Base-by-base conservation (phyloP, 2,113 vertebrate genomes). In the Nanorana parkeri region DNA sequence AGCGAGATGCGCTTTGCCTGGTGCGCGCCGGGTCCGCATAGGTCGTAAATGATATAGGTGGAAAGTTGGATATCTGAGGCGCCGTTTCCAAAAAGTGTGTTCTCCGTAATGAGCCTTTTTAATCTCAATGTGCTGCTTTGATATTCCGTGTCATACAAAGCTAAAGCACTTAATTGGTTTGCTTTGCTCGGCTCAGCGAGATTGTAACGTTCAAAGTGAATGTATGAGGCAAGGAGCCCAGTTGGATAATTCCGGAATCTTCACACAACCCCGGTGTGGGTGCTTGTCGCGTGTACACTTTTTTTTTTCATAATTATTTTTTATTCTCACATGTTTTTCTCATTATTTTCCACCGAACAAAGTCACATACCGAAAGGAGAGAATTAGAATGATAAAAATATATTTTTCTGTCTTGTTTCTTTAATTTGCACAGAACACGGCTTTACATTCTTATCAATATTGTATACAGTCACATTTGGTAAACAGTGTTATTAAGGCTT, bases 91-190 rank as follows among this genome's bases (percentile, higher is more conserved):
- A 80, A 28, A 71, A 71, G 19, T 17, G 21, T 61, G 32, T 72
- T 81, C 41, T 32, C 15, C 28, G 72, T 32, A 81, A 71, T 63
- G 67, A 28, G 15, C 26, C 56, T 54, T 78, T 75, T 73, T 81
- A 64, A 81, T 73, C 58, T 81, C 23, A 51, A 81, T 81, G 65
- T 71, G 47, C 67, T 19, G 56, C 68, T 81, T 81, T 81, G 79
- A 71, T 80, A 71, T 63, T 58, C 58, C 2, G 29, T 71, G 56
- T 61, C 51, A 56, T 52, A 54, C 64, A 36, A 78, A 78, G 52
- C 63, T 56, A 36, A 81, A 81, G 51, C 79, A 64, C 32, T 72
- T 73, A 81, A 65, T 81, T 64, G 68, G 56, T 54, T 8, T 26
- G 20, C 68, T 71, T 73, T 73, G 21, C 67, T 17, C 32, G 7